Evolutionary conservation across 2,888 invertebrate species (phyloP).

Genomic region (Chrysotoxum bicinctum): DNA sequence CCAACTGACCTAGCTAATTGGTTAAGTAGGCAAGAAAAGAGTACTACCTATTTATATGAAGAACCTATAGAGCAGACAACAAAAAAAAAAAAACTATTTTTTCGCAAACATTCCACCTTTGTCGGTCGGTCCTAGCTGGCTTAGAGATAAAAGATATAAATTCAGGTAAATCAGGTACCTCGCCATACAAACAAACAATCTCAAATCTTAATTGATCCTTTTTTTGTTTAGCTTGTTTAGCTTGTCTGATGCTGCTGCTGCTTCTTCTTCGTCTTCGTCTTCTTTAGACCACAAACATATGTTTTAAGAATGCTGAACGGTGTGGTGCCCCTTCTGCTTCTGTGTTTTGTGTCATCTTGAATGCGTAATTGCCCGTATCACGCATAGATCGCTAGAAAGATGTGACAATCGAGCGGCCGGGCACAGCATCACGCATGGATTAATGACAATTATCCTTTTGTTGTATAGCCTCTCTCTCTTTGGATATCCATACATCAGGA

Average conservation of each 20-base stretch:
- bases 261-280: neutral
- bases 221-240: slow-evolving; percentile 7
- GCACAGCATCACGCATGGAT: slow-evolving; percentile 68
- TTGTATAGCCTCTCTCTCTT: slow-evolving; percentile 19
- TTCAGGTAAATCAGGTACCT: slow-evolving; percentile 67
- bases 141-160: slow-evolving; percentile 48
- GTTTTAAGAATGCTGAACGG: slow-evolving; percentile 21
- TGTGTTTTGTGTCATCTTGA: slow-evolving; percentile 69
- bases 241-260: slow-evolving; percentile 15
- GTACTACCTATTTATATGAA: neutral
- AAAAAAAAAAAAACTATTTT: slow-evolving; percentile 6
- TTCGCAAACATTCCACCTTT: slow-evolving; percentile 62
- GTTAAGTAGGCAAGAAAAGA: slow-evolving; percentile 68
- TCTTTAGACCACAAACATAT: slow-evolving; percentile 64
- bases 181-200: slow-evolving; percentile 46
- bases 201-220: slow-evolving; percentile 70
- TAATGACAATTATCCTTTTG: slow-evolving; percentile 72
- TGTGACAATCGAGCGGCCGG: slow-evolving; percentile 44
- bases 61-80: neutral
- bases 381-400: slow-evolving; percentile 65
- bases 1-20: slow-evolving; percentile 73
- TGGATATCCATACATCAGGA: neutral
- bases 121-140: slow-evolving; percentile 52
- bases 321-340: slow-evolving; percentile 33
- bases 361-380: slow-evolving; percentile 72